These are phyloP conservation scores for Clupea harengus DNA, from an alignment of 2,113 vertebrate genomes.

Conservation along the genomic window DNA sequence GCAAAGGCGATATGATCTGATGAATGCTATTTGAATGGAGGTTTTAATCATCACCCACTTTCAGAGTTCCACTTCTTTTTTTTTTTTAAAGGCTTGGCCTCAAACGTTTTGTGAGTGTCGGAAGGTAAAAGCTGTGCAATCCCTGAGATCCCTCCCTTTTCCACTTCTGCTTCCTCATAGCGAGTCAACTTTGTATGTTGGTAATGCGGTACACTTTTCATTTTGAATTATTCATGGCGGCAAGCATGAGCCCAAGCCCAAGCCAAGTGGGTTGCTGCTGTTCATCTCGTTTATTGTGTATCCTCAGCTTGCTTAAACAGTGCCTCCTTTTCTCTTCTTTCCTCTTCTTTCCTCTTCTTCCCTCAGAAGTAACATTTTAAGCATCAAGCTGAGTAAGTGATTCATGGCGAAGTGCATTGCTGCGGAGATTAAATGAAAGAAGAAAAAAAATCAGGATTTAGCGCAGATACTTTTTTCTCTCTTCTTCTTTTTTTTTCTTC, in stretches of 20 bases:
- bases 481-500: not conserved
- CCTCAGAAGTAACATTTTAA: slow-evolving; percentile 11
- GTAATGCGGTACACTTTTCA: slow-evolving; percentile 1
- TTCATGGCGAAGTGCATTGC: not conserved
- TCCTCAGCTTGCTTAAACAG: not conserved
- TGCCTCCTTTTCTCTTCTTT: not conserved
- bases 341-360: not conserved
- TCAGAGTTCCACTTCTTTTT: not conserved
- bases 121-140: slow-evolving; percentile 2
- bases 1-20: not conserved
- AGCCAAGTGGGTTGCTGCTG: not conserved
- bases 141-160: not conserved
- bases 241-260: not conserved
- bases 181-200: not conserved
- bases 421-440: slow-evolving; percentile 17
- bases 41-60: not conserved
- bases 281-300: not conserved
- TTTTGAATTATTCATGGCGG: not conserved
- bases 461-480: not conserved
- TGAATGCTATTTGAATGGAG: not conserved
- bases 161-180: not conserved
- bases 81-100: not conserved
- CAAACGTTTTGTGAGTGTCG: not conserved
- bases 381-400: slow-evolving; percentile 7
- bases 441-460: slow-evolving; percentile 5